A percentile compares a stretch with the other conserved stretches of the same genome.
Conservation (phyloP, 1,140 invertebrate genomes). For the Aricia agestis region DNA sequence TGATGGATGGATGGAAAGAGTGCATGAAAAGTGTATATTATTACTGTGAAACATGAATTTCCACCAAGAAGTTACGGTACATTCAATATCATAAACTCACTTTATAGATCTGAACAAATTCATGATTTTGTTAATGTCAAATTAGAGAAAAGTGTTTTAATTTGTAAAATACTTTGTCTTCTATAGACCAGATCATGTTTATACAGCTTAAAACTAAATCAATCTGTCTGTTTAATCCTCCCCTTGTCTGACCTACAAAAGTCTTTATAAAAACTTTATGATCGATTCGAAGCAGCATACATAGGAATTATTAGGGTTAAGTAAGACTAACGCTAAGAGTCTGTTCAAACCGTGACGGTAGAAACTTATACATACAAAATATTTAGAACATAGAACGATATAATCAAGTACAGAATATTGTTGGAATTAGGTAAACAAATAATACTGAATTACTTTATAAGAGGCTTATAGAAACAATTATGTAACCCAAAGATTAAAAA, state of each 20-base stretch:
- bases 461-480: background rate
- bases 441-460: background rate
- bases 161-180: background rate
- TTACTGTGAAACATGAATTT: no score
- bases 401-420: background rate
- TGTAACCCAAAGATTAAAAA: background rate
- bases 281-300: no score
- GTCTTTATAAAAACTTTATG: no score
- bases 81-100: no score
- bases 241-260: no score
- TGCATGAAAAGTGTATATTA: no score
- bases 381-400: background rate
- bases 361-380: no score
- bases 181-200: background rate
- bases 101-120: background rate
- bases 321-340: background rate
- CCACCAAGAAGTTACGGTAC: no score
- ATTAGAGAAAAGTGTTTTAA: background rate
- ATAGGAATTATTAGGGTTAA: no score
- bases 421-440: background rate
- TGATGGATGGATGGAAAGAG: no score
- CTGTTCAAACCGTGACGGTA: background rate
- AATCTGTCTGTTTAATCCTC: no score
- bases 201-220: background rate
- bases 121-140: background rate